Evolutionary conservation across 2,113 vertebrate genomes (phyloP), one percentile per base, ranked within the genome.

Genomic region (Microcebus griseorufus): DNA sequence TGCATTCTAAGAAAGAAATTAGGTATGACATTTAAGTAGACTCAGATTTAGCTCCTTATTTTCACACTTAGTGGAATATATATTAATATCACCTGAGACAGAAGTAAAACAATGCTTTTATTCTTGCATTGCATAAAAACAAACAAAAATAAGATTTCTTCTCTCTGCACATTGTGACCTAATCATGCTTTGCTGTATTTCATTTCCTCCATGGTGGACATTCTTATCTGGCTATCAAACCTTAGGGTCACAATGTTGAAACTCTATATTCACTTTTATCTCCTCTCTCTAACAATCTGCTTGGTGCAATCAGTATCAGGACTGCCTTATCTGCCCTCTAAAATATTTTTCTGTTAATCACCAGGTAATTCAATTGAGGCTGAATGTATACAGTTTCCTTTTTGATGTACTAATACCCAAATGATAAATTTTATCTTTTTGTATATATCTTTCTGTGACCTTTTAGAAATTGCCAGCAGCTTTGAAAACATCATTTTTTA

Each of bases 311-410:
- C 67, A 18, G 69, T 72, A 55, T 65, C 79, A 76, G 29, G 64
- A 45, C 39, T 73, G 70, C 70, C 65, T 93, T 87, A 88, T 93
- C 90, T 93, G 62, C 45, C 76, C 34, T 84, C 80, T 67, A 81
- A 90, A 95, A 92, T 90, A 92, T 93, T 94, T 97, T 92, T 83
- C 95, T 90, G 87, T 95, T 98, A 96, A 97, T 95, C 92, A 95
- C 39, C 55, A 97, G 86, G 72, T 96, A 97, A 96, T 95, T 93
- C 92, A 93, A 83, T 92, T 82, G 86, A 97, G 83, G 81, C 32
- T 32, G 67, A 88, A 65, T 45, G 48, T 53, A 88, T 92, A 78
- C 14, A 37, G 76, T 93, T 96, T 94, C 93, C 48, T 78, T 84
- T 96, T 64, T 91, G 82, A 93, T 75, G 51, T 60, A 75, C 18